Evolutionary conservation across 1,140 invertebrate species (phyloP), one percentile per base, ranked within the genome.

Genomic region (Neodiprion fabricii): DNA sequence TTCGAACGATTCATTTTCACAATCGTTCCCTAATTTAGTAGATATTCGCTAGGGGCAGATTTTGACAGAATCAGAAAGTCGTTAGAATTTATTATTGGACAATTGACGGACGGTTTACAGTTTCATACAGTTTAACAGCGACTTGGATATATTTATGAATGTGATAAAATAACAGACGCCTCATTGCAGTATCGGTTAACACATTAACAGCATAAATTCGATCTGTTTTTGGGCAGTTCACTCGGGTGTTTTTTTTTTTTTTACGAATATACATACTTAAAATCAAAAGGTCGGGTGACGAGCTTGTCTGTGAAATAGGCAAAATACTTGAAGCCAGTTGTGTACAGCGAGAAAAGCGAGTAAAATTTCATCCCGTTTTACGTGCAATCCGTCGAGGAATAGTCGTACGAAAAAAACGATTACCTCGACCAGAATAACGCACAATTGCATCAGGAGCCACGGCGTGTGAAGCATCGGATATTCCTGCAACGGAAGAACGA

Each of bases 301-400:
- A 21, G 78, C 65, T 67, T 88, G 83, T 40, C 79, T 81, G 70
- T 85, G 79, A 74, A 87, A 87, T 0, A 87, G 75, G 72, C 87
- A 89, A 71, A 87, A 89, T 23, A 89, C 86, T 83, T 89, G 87
- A 8, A 87, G 76, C 87, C 87, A 89, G 75, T 89, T 88, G 73
- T 85, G 81, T 8, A 83, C 71, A 1, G 79, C 83, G 48, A 86
- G 80, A 23, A 86, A 71, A 28, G 85, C 82, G 14, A 84, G 77
- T 10, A 87, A 76, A 76, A 89, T 82, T 73, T 87, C 85, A 70
- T 85, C 81, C 8, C 83, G 79, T 72, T 85, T 85, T 14, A 87
- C 48, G 50, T 86, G 82, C 50, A 88, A 75, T 21, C 87, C 86
- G 53, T 87, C 85, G 48, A 87, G 53, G 71, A 88, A 83, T 23